Base-by-base conservation (phyloP, 2,888 invertebrate genomes). In the Pterostichus madidus region DNA sequence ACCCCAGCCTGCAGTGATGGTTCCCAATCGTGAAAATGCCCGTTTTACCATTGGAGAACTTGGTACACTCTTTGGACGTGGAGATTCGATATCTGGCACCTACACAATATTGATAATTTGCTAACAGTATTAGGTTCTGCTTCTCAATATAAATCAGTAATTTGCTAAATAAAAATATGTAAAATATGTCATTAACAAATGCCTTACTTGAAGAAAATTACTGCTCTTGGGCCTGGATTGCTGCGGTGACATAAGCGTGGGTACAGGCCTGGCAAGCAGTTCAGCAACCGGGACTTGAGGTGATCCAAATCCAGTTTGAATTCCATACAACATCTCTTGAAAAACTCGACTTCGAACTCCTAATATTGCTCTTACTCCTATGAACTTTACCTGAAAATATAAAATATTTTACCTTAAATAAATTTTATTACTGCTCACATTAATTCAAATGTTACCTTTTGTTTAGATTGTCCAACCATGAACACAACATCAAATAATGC, bases 261-360 rank as follows among this genome's bases (percentile, higher is more conserved):
- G 97, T 10, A 96, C 97, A 1, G 97, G 97, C 82, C 97, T 92
- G 0, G 97, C 94, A 81, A 97, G 91, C 71, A 97, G 91, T 89
- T 97, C 97, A 0, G 97, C 97, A 2, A 97, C 97, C 0, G 97
- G 97, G 84, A 97, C 97, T 91, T 97, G 97, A 0, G 97, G 97
- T 68, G 97, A 97, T 3, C 97, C 97, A 88, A 97, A 97, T 77
- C 97, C 97, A 0, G 97, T 96, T 89, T 97, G 97, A 87, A 98
- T 97, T 83, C 98, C 98, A 89, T 98, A 98, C 75, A 98, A 91
- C 97, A 98, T 97, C 91, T 98, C 97, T 92, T 98, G 96, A 89
- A 95, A 96, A n/a, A 96, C 96, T 86, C 96, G 94, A 93, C 97
- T 97, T 86, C 97, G 92, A 0, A 98, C 97, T 68, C 97, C 98